Percentiles rank a stretch among this genome's conserved stretches.
These are phyloP conservation scores for Drosophila saltans DNA, from an alignment of 1,140 invertebrate genomes.

Conservation along the genomic window DNA sequence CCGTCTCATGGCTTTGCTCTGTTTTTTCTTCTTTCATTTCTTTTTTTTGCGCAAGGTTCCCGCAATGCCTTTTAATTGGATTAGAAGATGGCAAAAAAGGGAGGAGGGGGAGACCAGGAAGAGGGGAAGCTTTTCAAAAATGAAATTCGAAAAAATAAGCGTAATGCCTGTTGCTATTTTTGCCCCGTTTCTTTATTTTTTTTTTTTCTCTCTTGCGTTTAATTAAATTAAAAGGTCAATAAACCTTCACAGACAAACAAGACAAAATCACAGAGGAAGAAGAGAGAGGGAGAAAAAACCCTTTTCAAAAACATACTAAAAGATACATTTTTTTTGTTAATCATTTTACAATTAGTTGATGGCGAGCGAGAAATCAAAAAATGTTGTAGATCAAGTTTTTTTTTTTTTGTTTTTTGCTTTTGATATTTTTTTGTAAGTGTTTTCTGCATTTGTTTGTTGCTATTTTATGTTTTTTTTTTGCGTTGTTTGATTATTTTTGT, in stretches of 20 bases:
- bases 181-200: constrained; percentile 36
- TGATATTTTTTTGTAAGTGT: constrained; percentile 25
- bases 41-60: constrained; percentile 42
- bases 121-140: constrained; percentile 29
- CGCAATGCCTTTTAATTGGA: constrained; percentile 57
- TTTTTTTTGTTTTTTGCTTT: constrained; percentile 34
- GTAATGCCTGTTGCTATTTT: constrained; percentile 60
- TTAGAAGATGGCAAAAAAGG: constrained; percentile 33
- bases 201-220: constrained; percentile 20
- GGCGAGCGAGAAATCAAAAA: constrained; percentile 37
- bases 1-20: constrained; percentile 6
- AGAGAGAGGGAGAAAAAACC: neutral
- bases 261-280: neutral
- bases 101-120: constrained; percentile 9
- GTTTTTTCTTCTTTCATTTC: neutral
- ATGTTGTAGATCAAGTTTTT: constrained; percentile 63
- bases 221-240: constrained; percentile 64
- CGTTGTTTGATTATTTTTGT: constrained; percentile 21
- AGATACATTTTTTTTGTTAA: constrained; percentile 31
- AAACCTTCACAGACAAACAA: constrained; percentile 29
- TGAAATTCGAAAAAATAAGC: constrained; percentile 39
- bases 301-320: constrained; percentile 36
- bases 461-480: constrained; percentile 28
- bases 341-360: constrained; percentile 59
- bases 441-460: constrained; percentile 35